phyloP scores from a whole-genome alignment of 2,888 invertebrate species.

The Saturnia pavonia region DNA sequence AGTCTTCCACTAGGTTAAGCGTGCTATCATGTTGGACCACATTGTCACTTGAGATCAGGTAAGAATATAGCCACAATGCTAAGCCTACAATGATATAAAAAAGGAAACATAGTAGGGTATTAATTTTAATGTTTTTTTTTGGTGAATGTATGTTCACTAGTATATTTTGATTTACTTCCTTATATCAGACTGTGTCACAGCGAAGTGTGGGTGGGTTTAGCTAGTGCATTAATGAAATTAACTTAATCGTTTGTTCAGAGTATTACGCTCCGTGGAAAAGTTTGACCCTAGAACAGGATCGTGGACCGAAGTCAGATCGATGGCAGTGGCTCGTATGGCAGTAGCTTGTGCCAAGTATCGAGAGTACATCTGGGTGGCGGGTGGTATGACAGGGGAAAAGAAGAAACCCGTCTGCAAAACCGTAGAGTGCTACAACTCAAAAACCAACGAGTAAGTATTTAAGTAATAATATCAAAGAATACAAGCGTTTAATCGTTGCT shows the following conservation, averaged over 20 bases:
- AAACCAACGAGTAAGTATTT: constrained; percentile 78
- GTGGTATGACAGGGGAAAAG: constrained; percentile 85
- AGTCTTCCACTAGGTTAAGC: too few relatives aligned
- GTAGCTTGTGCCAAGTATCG: constrained; percentile 83
- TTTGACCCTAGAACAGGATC: constrained; percentile 80
- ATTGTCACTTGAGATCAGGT: too few relatives aligned
- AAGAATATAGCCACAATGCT: too few relatives aligned
- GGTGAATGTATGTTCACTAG: too few relatives aligned
- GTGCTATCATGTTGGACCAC: too few relatives aligned
- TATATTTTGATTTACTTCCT: too few relatives aligned
- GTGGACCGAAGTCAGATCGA: constrained; percentile 83
- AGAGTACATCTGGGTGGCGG: constrained; percentile 87
- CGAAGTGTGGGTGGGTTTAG: too few relatives aligned
- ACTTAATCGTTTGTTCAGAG: constrained; percentile 53
- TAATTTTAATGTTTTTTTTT: too few relatives aligned
- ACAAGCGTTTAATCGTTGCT: neutral
- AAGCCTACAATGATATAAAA: too few relatives aligned
- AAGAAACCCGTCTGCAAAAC: constrained; percentile 79
- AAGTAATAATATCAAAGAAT: neutral
- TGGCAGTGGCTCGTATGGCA: constrained; percentile 83
- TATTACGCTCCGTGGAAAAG: constrained; percentile 83
- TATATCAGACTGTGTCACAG: too few relatives aligned
- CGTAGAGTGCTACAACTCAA: constrained; percentile 85
- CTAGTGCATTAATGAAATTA: neutral
- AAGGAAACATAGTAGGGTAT: too few relatives aligned